Conservation (phyloP, 2,797 vertebrate genomes). For the Chelon auratus region DNA sequence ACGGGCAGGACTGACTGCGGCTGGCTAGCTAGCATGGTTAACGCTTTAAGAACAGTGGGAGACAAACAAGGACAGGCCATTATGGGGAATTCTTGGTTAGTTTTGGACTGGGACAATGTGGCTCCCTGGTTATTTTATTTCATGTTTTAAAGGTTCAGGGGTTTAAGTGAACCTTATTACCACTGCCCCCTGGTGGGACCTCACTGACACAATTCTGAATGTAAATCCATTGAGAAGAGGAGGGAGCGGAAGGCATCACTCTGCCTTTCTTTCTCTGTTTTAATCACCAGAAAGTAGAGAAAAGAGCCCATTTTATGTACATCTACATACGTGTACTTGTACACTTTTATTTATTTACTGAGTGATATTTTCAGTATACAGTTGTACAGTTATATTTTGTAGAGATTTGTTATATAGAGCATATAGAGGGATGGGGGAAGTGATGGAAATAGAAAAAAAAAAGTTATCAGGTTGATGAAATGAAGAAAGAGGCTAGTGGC, state of each 20-base stretch:
- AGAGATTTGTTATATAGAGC: conserved; percentile 79
- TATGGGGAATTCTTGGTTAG: conserved; percentile 25
- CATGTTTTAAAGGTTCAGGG: conserved; percentile 47
- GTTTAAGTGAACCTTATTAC: conserved; percentile 44
- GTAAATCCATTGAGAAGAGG: conserved; percentile 69
- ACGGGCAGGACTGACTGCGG: conserved; percentile 37
- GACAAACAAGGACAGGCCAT: conserved; percentile 28
- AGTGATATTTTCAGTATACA: conserved; percentile 84
- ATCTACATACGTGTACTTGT: conserved; percentile 69
- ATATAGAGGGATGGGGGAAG: conserved; percentile 53
- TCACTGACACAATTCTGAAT: conserved; percentile 83
- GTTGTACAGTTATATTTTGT: conserved; percentile 85
- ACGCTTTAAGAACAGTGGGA: conserved; percentile 55
- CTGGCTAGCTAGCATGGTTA: conserved; percentile 49
- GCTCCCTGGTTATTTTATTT: conserved; percentile 38
- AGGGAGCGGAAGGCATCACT: conserved; percentile 39
- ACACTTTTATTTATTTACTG: conserved; percentile 82
- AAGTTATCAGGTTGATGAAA: conserved; percentile 62
- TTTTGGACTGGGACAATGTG: conserved; percentile 38
- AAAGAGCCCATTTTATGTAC: conserved; percentile 60
- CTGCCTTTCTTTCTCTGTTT: conserved; percentile 60
- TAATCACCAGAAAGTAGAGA: conserved; percentile 59
- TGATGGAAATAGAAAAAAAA: conserved; percentile 22
- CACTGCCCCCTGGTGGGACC: conserved; percentile 69
- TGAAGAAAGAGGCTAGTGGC: conserved; percentile 61